Base-by-base conservation (phyloP, 1,140 invertebrate genomes). In the Gonatopus flavifemur region DNA sequence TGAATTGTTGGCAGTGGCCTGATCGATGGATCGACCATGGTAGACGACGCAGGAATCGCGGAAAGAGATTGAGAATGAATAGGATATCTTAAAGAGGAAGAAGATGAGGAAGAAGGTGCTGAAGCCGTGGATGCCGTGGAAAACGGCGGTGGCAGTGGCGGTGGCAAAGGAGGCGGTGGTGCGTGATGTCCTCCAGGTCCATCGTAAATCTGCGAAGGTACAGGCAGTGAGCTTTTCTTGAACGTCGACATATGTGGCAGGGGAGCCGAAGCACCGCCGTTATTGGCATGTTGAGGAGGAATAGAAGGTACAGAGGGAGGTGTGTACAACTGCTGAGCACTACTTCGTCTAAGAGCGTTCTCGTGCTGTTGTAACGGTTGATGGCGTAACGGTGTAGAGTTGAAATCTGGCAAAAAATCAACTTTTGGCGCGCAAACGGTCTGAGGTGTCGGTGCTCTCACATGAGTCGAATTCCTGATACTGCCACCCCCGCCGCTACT, bases 401-500 rank as follows among this genome's bases (percentile, higher is more conserved):
- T 80, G 66, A 87, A 88, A 60, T 88, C 84, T 2, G 86, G 85
- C 31, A 83, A 77, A 67, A 87, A 88, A 63, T 87, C 85, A 2
- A 87, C 83, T 76, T 87, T 87, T 22, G 86, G 85, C 18, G 84
- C 84, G 24, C 80, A 78, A 7, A 81, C 74, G 1, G 57, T 67
- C 18, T 68, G 66, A 48, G 69, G 64, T 39, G 70, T 57, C 59
- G 69, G 38, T 51, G 66, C 61, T 64, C 77, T 51, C 57, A 69
- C 8, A 18, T 52, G 46, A 2, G 53, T 41, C 9, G 48, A 21
- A 30, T 20, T 57, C 37, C 64, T 52, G 0, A 18, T 37, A n/a
- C n/a, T n/a, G n/a, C n/a, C n/a, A n/a, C n/a, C n/a, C n/a, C n/a
- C n/a, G n/a, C n/a, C n/a, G n/a, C n/a, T n/a, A n/a, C n/a, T n/a